Evolutionary conservation across 2,113 vertebrate genomes (phyloP), one percentile per base, ranked within the genome.

Genomic region (Xyrauchen texanus): DNA sequence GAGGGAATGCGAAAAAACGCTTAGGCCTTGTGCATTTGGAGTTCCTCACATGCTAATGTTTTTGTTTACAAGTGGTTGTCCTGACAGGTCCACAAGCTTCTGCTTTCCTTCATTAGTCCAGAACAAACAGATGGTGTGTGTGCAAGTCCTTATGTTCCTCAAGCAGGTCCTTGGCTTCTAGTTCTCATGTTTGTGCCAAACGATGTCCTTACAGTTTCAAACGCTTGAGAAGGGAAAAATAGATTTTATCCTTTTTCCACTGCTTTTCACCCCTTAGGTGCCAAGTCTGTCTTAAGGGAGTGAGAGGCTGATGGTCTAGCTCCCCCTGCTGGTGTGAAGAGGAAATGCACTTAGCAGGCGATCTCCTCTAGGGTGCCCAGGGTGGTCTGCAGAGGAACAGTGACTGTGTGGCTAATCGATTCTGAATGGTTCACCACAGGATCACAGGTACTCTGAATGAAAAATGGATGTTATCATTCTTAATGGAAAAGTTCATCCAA

Each of bases 361-460:
- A 99, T 98, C 91, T 98, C 96, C 90, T 98, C 97, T 91, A 98
- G 85, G 21, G 97, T 95, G 67, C 96, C 96, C 86, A 99, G 91
- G 7, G 96, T 94, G 0, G 96, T 96, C 94, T 98, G 96, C 88
- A 98, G 90, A 15, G 97, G 97, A 86, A 98, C 94, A 0, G 91
- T 96, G 93, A 98, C 96, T 73, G 96, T 96, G 96, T 98, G 97
- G 94, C 97, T 97, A 92, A 97, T 96, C 88, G 94, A 93, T 92
- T 98, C 97, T 0, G 97, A 95, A 87, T 99, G 97, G 88, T 98
- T 99, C 53, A 95, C 94, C 90, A 97, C 92, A 0, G 96, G 95
- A 86, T 98, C 96, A 62, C 97, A 98, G 76, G 96, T 95, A 89
- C 96, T 97, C 97, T 99, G 92, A 60, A 62, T 55, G 78, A 68